phyloP scores from a whole-genome alignment of 30 jellyfish, hydroid and myxozoan genomes.

The Aurelia aurita region DNA sequence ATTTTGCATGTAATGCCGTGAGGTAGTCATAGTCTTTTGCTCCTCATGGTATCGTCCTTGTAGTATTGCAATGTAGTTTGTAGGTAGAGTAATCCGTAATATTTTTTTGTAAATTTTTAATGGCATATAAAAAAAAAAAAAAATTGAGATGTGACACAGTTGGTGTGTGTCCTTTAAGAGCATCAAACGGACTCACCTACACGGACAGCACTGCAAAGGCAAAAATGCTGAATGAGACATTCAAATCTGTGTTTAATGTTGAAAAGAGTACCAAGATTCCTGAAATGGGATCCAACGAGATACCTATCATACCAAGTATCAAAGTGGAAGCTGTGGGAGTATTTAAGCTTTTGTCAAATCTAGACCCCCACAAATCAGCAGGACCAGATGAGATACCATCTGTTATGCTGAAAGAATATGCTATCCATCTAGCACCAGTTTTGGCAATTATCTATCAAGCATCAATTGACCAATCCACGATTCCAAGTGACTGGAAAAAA shows the following conservation, averaged over 20 bases:
- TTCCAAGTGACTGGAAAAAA: slow-evolving; percentile 29
- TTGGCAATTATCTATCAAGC: slow-evolving; percentile 23
- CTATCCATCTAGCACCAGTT: slow-evolving; percentile 20
- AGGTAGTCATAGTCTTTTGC: no score
- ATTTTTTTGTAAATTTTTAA: no score
- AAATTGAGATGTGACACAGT: slow-evolving; percentile 19
- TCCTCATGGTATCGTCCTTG: no score
- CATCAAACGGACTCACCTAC: slow-evolving; percentile 11
- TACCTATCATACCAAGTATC: slow-evolving; percentile 15
- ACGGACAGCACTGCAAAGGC: slow-evolving; percentile 24
- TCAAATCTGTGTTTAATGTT: slow-evolving; percentile 27
- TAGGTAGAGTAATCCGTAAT: no score
- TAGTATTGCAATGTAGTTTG: no score
- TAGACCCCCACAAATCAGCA: slow-evolving; percentile 43
- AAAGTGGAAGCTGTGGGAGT: slow-evolving; percentile 27
- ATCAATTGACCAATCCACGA: slow-evolving; percentile 14
- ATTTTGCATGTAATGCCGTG: no score
- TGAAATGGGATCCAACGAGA: background rate
- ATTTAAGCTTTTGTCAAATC: slow-evolving; percentile 11
- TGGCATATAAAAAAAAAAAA: no score
- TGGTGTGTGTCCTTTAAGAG: slow-evolving; percentile 39
- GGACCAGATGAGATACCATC: slow-evolving; percentile 52
- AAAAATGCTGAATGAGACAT: slow-evolving; percentile 30
- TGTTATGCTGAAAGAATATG: slow-evolving; percentile 25
- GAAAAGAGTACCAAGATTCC: background rate